A percentile compares a stretch with the other conserved stretches of the same genome.
These are phyloP conservation scores for Flexamia atlantica DNA, from an alignment of 2,888 invertebrate genomes.

Conservation along the genomic window DNA sequence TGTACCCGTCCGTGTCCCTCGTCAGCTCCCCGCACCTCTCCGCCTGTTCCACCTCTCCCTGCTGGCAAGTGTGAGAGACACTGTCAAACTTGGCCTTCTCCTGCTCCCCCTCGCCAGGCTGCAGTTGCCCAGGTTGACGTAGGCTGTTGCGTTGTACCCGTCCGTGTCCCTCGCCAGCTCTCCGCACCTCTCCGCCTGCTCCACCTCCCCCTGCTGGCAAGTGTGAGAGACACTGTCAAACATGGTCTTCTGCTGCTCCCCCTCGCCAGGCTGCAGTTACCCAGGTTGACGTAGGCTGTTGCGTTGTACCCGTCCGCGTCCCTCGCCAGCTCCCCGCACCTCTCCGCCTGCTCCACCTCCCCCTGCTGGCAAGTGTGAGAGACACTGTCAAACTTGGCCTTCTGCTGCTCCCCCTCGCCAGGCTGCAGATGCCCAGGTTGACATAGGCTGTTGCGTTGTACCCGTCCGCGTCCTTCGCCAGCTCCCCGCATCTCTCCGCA, in stretches of 20 bases:
- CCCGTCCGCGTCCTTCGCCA: conserved; percentile 82
- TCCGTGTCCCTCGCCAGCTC: conserved; percentile 79
- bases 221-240: neutral
- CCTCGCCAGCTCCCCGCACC: conserved; percentile 80
- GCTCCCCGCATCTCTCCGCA: conserved; percentile 83
- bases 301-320: conserved; percentile 88
- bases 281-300: conserved; percentile 90
- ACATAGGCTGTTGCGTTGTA: conserved; percentile 91
- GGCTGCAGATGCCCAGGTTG: conserved; percentile 90
- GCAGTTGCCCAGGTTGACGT: conserved; percentile 92
- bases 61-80: conserved; percentile 79
- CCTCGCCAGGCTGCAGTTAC: conserved; percentile 86
- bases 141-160: conserved; percentile 87
- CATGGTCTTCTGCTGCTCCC: conserved; percentile 84
- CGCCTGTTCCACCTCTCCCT: conserved; percentile 88
- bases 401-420: conserved; percentile 83
- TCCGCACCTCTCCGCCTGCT: conserved; percentile 87
- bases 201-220: conserved; percentile 86
- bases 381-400: too few species aligned
- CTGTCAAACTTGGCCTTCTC: conserved; percentile 79
- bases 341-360: conserved; percentile 86
- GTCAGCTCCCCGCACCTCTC: conserved; percentile 80
- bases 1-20: conserved; percentile 85
- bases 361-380: too few species aligned
- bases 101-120: conserved; percentile 83